Conservation (phyloP, 2,888 invertebrate species). For the Tachina fera region DNA sequence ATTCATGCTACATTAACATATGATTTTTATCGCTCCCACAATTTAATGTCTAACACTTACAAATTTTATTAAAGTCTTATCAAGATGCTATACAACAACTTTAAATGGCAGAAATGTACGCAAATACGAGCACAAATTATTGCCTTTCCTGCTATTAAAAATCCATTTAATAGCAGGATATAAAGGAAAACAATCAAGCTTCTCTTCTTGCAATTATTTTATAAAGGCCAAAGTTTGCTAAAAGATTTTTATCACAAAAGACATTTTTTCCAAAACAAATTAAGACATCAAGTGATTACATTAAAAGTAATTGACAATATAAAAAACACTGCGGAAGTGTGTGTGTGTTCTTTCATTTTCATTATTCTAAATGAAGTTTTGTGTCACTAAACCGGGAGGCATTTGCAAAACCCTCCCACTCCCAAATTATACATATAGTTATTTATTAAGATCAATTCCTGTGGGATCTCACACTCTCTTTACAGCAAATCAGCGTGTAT, state of each 20-base stretch:
- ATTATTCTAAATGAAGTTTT: too few relatives aligned
- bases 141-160: not conserved
- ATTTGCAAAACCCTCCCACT: too few relatives aligned
- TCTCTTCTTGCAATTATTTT: not conserved
- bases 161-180: constrained; percentile 8
- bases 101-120: not conserved
- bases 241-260: not conserved
- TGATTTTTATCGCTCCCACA: constrained; percentile 50
- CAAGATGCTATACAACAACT: constrained; percentile 35
- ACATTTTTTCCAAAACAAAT: not conserved
- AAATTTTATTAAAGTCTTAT: constrained; percentile 62
- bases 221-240: not conserved
- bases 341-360: too few relatives aligned
- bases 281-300: not conserved
- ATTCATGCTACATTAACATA: constrained; percentile 36
- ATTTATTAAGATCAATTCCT: too few relatives aligned
- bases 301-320: not conserved
- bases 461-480: too few relatives aligned
- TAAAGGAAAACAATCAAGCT: not conserved
- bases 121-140: not conserved
- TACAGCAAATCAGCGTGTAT: too few relatives aligned
- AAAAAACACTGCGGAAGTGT: not conserved
- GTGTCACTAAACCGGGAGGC: too few relatives aligned
- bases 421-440: too few relatives aligned
- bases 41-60: constrained; percentile 61